Evolutionary conservation across 2,113 vertebrate genomes (phyloP).

Genomic region (Microcebus murinus): DNA sequence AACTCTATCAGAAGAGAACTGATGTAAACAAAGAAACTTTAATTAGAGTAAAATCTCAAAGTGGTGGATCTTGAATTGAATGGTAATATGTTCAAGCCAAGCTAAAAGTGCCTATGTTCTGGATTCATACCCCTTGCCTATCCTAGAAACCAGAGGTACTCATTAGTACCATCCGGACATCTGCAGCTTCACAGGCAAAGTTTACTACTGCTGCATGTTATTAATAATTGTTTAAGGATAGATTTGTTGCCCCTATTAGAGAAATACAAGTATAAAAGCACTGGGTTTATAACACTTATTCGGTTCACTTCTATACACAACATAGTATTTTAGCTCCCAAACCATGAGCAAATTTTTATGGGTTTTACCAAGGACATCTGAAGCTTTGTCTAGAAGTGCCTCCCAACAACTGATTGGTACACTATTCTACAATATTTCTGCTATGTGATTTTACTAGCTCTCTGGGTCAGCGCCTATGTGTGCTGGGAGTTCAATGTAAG

Average conservation of each 20-base stretch:
- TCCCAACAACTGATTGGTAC: neutral
- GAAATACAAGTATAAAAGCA: neutral
- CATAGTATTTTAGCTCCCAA: neutral
- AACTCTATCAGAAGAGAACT: conserved; percentile 13
- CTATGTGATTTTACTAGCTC: neutral
- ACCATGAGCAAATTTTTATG: neutral
- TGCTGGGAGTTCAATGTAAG: neutral
- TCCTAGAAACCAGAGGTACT: neutral
- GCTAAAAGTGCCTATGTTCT: neutral
- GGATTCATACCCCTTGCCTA: neutral
- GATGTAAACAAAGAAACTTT: neutral
- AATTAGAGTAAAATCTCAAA: neutral
- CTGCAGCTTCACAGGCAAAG: neutral
- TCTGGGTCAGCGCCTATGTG: neutral
- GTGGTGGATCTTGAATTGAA: neutral
- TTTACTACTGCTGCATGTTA: neutral
- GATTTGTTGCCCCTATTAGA: neutral
- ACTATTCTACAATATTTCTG: conserved; percentile 8
- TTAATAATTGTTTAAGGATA: neutral
- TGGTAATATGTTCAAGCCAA: neutral
- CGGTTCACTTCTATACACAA: neutral
- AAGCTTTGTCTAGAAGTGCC: neutral
- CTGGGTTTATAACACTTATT: conserved; percentile 25
- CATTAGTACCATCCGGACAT: neutral
- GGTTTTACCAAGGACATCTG: conserved; percentile 8